Percentiles rank a stretch among this genome's conserved stretches.
phyloP scores from a whole-genome alignment of 2,113 vertebrate species.

The Phylloscopus trochiloides region DNA sequence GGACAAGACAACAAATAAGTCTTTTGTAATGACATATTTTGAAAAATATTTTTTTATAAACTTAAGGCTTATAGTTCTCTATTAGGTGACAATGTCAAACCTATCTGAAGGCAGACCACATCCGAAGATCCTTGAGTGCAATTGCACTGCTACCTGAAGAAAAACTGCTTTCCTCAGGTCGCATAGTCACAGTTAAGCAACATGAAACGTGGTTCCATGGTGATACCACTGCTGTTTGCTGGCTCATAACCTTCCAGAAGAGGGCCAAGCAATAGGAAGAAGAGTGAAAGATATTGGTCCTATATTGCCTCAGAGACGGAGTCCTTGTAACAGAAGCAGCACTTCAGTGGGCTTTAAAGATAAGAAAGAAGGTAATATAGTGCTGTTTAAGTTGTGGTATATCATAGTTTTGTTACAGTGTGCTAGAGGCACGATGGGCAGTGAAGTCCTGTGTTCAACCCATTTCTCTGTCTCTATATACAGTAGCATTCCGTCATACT shows the following conservation, averaged over 20 bases:
- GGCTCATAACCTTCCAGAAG: neutral
- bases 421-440: neutral
- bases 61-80: neutral
- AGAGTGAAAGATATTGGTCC: neutral
- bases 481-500: rapidly evolving
- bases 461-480: neutral
- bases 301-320: neutral
- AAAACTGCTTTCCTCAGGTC: neutral
- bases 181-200: neutral
- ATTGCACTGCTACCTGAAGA: neutral
- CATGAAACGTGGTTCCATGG: neutral
- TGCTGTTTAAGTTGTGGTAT: neutral
- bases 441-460: neutral
- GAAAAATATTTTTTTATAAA: neutral
- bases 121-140: neutral
- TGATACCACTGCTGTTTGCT: neutral
- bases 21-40: neutral
- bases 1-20: neutral
- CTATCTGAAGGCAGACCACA: neutral
- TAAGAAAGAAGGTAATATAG: neutral
- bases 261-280: neutral
- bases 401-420: neutral
- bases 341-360: neutral
- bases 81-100: neutral
- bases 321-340: neutral